A percentile compares a stretch with the other conserved stretches of the same genome.
phyloP scores from a whole-genome alignment of 1,140 invertebrate species.

The Anagrus nilaparvatae region DNA sequence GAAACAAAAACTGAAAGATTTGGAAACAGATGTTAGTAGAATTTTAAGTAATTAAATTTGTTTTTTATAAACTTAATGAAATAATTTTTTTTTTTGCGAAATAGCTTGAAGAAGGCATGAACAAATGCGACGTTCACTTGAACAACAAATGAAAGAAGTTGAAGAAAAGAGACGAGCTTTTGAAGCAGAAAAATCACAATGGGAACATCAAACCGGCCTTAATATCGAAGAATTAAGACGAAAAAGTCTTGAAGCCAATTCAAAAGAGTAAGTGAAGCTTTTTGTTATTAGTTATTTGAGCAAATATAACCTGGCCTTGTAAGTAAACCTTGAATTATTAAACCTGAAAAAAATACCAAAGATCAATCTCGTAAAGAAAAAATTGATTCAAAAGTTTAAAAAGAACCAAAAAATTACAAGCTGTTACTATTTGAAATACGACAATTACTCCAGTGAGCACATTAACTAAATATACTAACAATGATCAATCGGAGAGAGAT shows the following conservation, averaged over 20 bases:
- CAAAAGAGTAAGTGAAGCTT: slow-evolving; percentile 63
- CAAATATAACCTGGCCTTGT: slow-evolving; percentile 74
- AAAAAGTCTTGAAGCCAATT: slow-evolving; percentile 73
- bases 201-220: slow-evolving; percentile 83
- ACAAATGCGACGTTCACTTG: slow-evolving; percentile 58
- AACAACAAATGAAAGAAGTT: slow-evolving; percentile 81
- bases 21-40: slow-evolving; percentile 76
- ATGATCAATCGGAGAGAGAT: slow-evolving; percentile 64
- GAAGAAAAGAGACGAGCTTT: slow-evolving; percentile 81
- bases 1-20: slow-evolving; percentile 86
- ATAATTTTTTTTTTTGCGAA: too few relatives aligned
- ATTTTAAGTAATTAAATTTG: too few relatives aligned
- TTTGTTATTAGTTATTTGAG: too few relatives aligned
- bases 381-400: slow-evolving; percentile 23
- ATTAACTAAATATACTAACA: slow-evolving; percentile 51
- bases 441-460: slow-evolving; percentile 51
- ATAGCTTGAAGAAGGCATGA: slow-evolving; percentile 58
- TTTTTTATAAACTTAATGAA: too few relatives aligned
- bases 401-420: slow-evolving; percentile 29
- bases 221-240: slow-evolving; percentile 78
- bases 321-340: too few relatives aligned
- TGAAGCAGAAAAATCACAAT: slow-evolving; percentile 74
- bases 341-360: slow-evolving; percentile 23
- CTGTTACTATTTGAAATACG: slow-evolving; percentile 55
- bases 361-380: slow-evolving; percentile 21